These are phyloP conservation scores for Pempheris klunzingeri DNA, from an alignment of 2,797 vertebrate species.

Conservation along the genomic window DNA sequence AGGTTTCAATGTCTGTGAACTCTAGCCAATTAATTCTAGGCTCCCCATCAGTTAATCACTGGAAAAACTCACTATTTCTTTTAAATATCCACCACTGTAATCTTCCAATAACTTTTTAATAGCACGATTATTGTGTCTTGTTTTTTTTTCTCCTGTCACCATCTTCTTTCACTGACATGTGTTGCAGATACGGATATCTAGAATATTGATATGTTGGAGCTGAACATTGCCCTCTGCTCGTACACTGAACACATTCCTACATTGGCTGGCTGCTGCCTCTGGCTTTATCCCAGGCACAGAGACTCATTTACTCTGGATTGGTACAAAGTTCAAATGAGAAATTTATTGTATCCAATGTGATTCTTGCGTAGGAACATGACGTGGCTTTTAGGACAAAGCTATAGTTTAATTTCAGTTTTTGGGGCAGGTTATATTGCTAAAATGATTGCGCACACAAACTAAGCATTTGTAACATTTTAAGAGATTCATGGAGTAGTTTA, in stretches of 20 bases:
- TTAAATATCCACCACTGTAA: background rate
- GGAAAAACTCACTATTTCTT: background rate
- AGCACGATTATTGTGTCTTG: background rate
- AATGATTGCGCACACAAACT: background rate
- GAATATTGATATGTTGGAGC: constrained; percentile 78
- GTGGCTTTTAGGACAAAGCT: background rate
- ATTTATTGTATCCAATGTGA: background rate
- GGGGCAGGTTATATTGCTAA: background rate
- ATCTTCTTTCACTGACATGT: constrained; percentile 32
- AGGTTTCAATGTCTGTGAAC: constrained; percentile 4
- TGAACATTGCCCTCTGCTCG: constrained; percentile 83
- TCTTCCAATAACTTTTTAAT: background rate
- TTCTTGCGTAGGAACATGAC: background rate
- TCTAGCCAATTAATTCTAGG: background rate
- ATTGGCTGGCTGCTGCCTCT: constrained; percentile 50
- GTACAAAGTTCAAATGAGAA: constrained; percentile 69
- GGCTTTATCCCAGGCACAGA: constrained; percentile 43
- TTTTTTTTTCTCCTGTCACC: background rate
- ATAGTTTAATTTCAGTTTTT: constrained; percentile 16
- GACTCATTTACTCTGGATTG: constrained; percentile 30
- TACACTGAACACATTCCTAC: constrained; percentile 40
- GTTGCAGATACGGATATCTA: constrained; percentile 63
- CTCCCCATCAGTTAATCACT: background rate
- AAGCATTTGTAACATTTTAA: background rate
- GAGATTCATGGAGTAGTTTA: background rate